Evolutionary conservation across 2,113 vertebrate genomes (phyloP).

Genomic region (Alouatta palliata): DNA sequence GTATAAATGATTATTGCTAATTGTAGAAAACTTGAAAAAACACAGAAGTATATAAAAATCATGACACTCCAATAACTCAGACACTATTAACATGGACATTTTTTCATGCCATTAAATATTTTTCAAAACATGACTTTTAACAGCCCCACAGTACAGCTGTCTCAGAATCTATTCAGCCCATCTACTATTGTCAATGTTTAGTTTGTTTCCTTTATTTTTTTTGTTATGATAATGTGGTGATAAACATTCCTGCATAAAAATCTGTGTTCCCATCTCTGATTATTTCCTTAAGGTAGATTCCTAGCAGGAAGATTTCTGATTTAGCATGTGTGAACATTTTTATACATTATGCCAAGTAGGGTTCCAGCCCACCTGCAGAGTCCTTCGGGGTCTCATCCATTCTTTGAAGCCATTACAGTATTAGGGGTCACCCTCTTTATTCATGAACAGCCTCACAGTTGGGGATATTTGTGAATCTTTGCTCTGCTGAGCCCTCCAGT

Average conservation of each 20-base stretch:
- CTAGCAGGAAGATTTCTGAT: slow-evolving; percentile 45
- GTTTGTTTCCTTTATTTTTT: neutral
- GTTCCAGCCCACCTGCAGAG: slow-evolving; percentile 59
- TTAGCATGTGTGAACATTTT: slow-evolving; percentile 67
- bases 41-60: slow-evolving; percentile 10
- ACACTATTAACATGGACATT: neutral
- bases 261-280: slow-evolving; percentile 56
- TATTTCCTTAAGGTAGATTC: slow-evolving; percentile 68
- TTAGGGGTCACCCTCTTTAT: neutral
- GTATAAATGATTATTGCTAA: neutral
- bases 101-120: slow-evolving; percentile 34
- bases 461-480: neutral
- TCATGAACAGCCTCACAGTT: neutral
- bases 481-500: neutral
- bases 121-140: slow-evolving; percentile 39
- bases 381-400: neutral
- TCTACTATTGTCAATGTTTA: neutral
- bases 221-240: slow-evolving; percentile 33
- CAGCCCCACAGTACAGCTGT: neutral
- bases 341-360: slow-evolving; percentile 58
- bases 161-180: slow-evolving; percentile 46
- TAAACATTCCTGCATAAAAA: slow-evolving; percentile 60
- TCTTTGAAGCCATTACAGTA: neutral
- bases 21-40: neutral
- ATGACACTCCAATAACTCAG: neutral